Base-by-base conservation (phyloP, 1,140 invertebrate genomes). In the Ips nitidus region DNA sequence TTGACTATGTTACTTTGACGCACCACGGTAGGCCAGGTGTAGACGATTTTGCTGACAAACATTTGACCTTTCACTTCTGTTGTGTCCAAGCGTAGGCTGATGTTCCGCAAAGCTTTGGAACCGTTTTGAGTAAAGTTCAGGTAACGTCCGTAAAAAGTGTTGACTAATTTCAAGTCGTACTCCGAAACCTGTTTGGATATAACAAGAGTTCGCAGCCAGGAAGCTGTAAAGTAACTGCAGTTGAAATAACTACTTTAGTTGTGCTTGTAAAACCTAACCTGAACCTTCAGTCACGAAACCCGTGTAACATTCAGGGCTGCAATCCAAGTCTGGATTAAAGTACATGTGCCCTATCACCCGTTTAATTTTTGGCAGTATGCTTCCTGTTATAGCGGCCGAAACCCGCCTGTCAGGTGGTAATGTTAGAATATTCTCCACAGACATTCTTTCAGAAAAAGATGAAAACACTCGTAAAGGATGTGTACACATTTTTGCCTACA, bases 71-170 rank as follows among this genome's bases (percentile, higher is more conserved):
- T 84, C 57, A 92, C 89, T 83, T 91, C 87, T 50, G 86, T 89
- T 1, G 91, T 94, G 75, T 94, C 90, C 67, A 94, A 75, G 71
- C 88, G 86, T 75, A 94, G 84, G 1, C 90, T 90, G 42, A 92
- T 82, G 78, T 93, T 92, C 59, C 88, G 85, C 79, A 83, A 84
- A 3, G 78, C 78, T 43, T 77, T 78, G 7, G 78, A 75, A 22
- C 79, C 80, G 38, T 83, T 83, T 38, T 81, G 78, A 3, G 83
- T 82, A 41, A 83, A 73, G 76, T 88, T 88, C 63, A 84, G 76
- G 75, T 84, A 89, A 61, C 84, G 81, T 52, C 81, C 81, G 69
- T 86, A 86, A 62, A 84, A 82, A 2, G 81, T 82, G 70, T 85
- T 86, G 65, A 88, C 79, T 71, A 90, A 79, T 75, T 84, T 85